Evolutionary conservation across 2,888 invertebrate species (phyloP), one percentile per base, ranked within the genome.

Genomic region (Tipula helvola): DNA sequence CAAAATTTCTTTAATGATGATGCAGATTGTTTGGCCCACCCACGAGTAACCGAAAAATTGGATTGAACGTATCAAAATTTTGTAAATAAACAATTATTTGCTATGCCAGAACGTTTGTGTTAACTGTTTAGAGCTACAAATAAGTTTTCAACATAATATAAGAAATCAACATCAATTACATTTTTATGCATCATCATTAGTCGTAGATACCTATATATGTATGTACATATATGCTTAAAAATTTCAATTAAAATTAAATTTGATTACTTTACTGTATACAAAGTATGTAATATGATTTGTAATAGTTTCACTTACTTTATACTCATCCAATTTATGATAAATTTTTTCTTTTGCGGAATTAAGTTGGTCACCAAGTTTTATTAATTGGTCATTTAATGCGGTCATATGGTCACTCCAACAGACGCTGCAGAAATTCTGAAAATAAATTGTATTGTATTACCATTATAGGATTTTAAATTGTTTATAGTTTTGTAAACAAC

Each of bases 391-490:
- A 88, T 93, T 92, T 90, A 95, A 91, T 87, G 94, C 94, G 36
- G 92, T 92, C 87, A 94, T 90, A 89, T 95, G 95, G 57, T 92
- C 92, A 5, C 92, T 90, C 93, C 94, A 94, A 89, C 95, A 95
- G 7, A 93, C 90, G 13, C 91, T 90, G 89, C 95, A 95, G 89
- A 94, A 94, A 88, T 92, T 92, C 94, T 94, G 89, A 87, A 90
- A 90, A 83, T 39, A 42, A 39, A 44, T 52, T 52, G n/a, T 52
- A n/a, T 52, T 52, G 52, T n/a, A n/a, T 52, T 16, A 28, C 28
- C 28, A 28, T 28, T 28, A 28, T 2, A 28, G 28, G 28, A 28
- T 28, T 44, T 3, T 44, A 44, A 44, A 44, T 44, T 44, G 2
- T 44, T 44, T 10, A 44, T 44, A 44, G 44, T 44, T 44, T 44